Evolutionary conservation across 1,140 invertebrate genomes (phyloP), one percentile per base, ranked within the genome.

Genomic region (Sycophaga agraensis): DNA sequence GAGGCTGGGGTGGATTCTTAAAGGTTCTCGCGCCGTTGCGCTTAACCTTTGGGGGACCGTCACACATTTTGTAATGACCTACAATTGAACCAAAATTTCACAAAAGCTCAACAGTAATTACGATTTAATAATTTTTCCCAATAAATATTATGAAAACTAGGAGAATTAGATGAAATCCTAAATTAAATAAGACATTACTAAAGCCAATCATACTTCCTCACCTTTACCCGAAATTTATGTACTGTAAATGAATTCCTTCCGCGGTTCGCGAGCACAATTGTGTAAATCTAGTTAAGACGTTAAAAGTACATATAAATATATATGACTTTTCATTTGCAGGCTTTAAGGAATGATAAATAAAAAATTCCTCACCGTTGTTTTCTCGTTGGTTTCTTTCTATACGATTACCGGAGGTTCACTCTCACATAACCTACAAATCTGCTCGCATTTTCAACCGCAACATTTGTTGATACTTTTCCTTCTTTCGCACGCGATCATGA

Each of bases 1-100:
- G 86, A 22, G 88, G 88, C 60, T 89, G 88, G 6, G 88, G 88
- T 56, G 88, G 88, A 71, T 88, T 88, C 71, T 88, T 87, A 62
- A 89, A 88, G 65, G 85, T 81, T 49, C 85, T 79, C 72, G 72
- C 62, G 39, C 70, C 71, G 63, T 77, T 76, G 19, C 76, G 73
- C 64, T 77, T 78, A 35, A 71, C 70, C 66, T 68, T 76, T 2
- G 66, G 66, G 16, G 67, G 63, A 31, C 70, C 70, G 56, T 79
- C 77, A 19, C 69, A 76, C 78, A 79, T 80, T n/a, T 58, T 45
- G 46, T 19, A 17, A 24, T 8, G 17, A 63, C 37, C 60, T 57
- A n/a, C 6, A 49, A n/a, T n/a, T n/a, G n/a, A 56, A 7, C 4
- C 1, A 37, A 21, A 26, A 19, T 40, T 17, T 54, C 9, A 42